These are phyloP conservation scores for Silvanus unidentatus DNA, from an alignment of 2,888 invertebrate species.

Conservation along the genomic window DNA sequence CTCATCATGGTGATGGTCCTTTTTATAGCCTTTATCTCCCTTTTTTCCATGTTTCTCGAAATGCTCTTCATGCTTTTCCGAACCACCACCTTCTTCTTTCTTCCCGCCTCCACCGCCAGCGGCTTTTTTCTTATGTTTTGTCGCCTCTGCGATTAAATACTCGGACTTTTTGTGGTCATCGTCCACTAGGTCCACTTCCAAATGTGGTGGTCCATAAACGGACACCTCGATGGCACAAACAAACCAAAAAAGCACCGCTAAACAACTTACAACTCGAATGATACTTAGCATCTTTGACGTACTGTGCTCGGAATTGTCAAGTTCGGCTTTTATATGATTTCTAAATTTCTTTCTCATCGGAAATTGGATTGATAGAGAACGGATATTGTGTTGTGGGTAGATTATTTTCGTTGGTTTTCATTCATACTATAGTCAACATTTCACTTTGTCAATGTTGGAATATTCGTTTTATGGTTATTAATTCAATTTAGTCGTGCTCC, in stretches of 20 bases:
- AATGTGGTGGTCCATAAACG: background rate
- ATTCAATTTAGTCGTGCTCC: too few species aligned
- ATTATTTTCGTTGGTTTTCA: slow-evolving; percentile 13
- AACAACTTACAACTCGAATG: slow-evolving; percentile 13
- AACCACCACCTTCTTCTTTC: slow-evolving; percentile 58
- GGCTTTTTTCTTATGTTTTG: background rate
- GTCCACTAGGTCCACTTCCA: background rate
- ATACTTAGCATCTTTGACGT: slow-evolving; percentile 16
- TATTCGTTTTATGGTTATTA: too few species aligned
- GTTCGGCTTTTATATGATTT: slow-evolving; percentile 3
- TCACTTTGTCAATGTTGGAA: slow-evolving; percentile 2
- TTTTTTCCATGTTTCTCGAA: slow-evolving; percentile 66
- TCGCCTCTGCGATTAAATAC: background rate
- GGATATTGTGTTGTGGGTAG: slow-evolving; percentile 6
- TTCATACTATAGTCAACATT: slow-evolving; percentile 5
- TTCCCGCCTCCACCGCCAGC: background rate
- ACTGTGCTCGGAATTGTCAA: slow-evolving; percentile 5
- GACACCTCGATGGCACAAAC: background rate
- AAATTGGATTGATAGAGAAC: slow-evolving; percentile 11
- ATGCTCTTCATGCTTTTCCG: slow-evolving; percentile 55
- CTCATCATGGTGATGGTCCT: slow-evolving; percentile 59
- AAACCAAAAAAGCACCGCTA: slow-evolving; percentile 12
- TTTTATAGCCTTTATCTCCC: slow-evolving; percentile 59
- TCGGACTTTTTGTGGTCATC: slow-evolving; percentile 1
- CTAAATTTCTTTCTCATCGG: slow-evolving; percentile 11